Conservation (phyloP, 2,113 vertebrate species). For the Rhizomys pruinosus region DNA sequence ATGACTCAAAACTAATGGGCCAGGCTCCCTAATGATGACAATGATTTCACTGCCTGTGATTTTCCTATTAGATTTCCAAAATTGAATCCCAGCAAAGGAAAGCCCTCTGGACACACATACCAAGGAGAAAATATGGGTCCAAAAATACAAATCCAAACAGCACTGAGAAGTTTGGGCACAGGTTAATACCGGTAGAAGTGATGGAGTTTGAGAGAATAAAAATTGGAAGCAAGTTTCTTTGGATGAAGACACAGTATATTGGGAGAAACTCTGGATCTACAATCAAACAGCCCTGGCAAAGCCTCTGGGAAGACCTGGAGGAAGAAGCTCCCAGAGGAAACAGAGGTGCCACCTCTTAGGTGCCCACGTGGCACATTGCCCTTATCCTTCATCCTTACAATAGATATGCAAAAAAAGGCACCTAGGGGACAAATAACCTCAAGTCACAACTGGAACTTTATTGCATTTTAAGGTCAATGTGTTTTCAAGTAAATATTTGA, state of each 20-base stretch:
- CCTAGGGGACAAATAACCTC: background rate
- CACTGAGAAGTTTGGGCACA: background rate
- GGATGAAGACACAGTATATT: background rate
- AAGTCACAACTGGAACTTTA: background rate
- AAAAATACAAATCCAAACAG: constrained; percentile 59
- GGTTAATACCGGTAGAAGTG: background rate
- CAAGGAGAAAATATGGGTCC: constrained; percentile 55
- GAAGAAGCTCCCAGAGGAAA: background rate
- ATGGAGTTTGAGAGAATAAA: background rate
- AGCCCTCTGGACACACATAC: constrained; percentile 59
- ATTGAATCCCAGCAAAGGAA: constrained; percentile 70
- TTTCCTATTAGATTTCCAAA: constrained; percentile 80
- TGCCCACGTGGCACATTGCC: background rate
- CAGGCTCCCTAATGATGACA: constrained; percentile 56
- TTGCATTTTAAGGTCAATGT: constrained; percentile 1
- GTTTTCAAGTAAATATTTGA: background rate
- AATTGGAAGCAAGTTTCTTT: background rate
- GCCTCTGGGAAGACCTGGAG: background rate
- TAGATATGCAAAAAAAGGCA: background rate
- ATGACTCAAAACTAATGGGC: constrained; percentile 81
- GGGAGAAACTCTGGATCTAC: background rate
- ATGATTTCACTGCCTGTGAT: constrained; percentile 72
- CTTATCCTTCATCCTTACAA: background rate
- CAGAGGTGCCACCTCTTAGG: background rate
- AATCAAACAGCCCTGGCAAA: background rate